Percentiles rank a stretch among this genome's conserved stretches.
phyloP scores from a whole-genome alignment of 2,113 vertebrate species.

The Microcebus tavaratra region DNA sequence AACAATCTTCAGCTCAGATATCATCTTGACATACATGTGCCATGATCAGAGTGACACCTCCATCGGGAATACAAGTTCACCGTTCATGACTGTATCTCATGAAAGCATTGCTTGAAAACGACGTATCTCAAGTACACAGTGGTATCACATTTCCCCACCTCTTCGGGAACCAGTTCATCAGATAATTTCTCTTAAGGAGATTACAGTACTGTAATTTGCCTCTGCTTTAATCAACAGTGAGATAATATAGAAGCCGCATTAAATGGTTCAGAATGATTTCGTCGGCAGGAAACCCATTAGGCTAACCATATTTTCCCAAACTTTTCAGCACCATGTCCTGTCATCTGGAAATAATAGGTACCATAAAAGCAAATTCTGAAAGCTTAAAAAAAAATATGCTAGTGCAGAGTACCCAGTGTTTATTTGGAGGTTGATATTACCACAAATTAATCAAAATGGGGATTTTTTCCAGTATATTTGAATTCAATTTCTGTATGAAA shows the following conservation, averaged over 20 bases:
- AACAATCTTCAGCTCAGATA: constrained; percentile 69
- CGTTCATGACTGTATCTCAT: constrained; percentile 14
- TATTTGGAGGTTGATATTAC: constrained; percentile 84
- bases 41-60: constrained; percentile 48
- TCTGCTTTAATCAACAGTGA: constrained; percentile 83
- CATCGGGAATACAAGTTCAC: constrained; percentile 66
- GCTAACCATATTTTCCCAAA: constrained; percentile 87
- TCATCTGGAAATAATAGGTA: constrained; percentile 92
- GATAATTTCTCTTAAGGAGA: constrained; percentile 82
- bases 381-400: constrained; percentile 76
- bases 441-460: constrained; percentile 84
- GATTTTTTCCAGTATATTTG: constrained; percentile 80
- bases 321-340: constrained; percentile 86
- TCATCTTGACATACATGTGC: constrained; percentile 49
- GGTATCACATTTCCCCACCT: constrained; percentile 76
- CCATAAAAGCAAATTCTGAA: constrained; percentile 81
- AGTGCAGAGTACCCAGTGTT: constrained; percentile 73
- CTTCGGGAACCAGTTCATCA: constrained; percentile 77
- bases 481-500: constrained; percentile 81
- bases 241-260: constrained; percentile 81
- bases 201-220: constrained; percentile 80
- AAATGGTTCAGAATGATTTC: constrained; percentile 84
- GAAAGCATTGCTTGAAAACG: constrained; percentile 59
- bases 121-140: constrained; percentile 35
- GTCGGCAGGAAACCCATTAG: constrained; percentile 86